Evolutionary conservation across 2,888 invertebrate species (phyloP).

Genomic region (Hirtodrosophila confusa): DNA sequence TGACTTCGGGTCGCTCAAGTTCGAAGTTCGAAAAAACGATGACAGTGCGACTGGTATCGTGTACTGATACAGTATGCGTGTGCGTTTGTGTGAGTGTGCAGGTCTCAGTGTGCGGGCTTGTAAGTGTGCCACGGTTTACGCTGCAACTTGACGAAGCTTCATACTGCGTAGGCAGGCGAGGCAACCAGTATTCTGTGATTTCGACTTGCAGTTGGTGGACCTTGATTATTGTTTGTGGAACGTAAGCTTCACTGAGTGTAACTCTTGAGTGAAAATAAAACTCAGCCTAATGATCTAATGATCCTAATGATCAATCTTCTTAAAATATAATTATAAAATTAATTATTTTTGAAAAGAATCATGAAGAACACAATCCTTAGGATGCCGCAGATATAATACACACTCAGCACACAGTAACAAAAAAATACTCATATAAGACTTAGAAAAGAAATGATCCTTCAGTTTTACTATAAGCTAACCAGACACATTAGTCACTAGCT

Average conservation of each 20-base stretch:
- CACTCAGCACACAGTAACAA: too few species aligned
- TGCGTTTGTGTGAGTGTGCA: neutral
- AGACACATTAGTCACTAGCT: too few species aligned
- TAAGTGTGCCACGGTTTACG: conserved; percentile 63
- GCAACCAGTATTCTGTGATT: conserved; percentile 26
- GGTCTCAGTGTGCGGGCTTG: conserved; percentile 17
- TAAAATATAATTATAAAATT: neutral
- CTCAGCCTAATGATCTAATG: too few species aligned
- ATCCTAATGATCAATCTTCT: conserved; percentile 13
- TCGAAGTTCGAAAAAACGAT: too few species aligned
- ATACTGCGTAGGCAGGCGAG: conserved; percentile 12
- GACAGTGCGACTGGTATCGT: neutral
- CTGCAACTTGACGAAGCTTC: conserved; percentile 45
- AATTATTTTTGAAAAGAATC: too few species aligned
- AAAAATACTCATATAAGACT: too few species aligned
- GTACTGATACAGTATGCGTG: conserved; percentile 14
- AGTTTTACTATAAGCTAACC: too few species aligned
- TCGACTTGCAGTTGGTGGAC: neutral
- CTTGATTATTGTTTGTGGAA: conserved; percentile 37
- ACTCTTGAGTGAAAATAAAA: conserved; percentile 5
- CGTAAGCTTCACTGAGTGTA: conserved; percentile 32
- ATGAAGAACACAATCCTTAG: too few species aligned
- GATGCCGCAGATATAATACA: too few species aligned
- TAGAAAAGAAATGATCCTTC: too few species aligned
- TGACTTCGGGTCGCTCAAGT: too few species aligned